A percentile compares a stretch with the other conserved stretches of the same genome.
These are phyloP conservation scores for Zootoca vivipara DNA, from an alignment of 2,113 vertebrate species.

Conservation along the genomic window DNA sequence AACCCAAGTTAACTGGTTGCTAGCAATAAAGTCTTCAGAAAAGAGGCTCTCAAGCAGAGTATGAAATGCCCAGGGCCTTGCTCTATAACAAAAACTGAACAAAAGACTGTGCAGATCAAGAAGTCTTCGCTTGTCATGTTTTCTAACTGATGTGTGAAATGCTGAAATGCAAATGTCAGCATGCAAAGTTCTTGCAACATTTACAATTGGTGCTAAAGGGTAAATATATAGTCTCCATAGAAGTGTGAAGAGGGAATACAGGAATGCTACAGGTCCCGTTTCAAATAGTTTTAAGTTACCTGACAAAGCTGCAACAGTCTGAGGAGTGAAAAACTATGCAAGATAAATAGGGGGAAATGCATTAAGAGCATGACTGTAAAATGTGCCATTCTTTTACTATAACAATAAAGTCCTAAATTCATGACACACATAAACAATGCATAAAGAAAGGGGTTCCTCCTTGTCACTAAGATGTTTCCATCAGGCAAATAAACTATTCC, in stretches of 20 bases:
- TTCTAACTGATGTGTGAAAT: slow-evolving; percentile 26
- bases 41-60: not conserved
- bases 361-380: not conserved
- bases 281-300: not conserved
- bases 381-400: not conserved
- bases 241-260: not conserved
- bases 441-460: not conserved
- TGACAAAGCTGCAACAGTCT: not conserved
- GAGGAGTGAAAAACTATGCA: not conserved
- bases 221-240: slow-evolving; percentile 25
- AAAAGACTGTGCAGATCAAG: not conserved
- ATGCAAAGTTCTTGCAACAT: slow-evolving; percentile 25
- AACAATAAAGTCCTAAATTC: slow-evolving; percentile 1
- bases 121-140: slow-evolving; percentile 4
- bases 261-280: not conserved
- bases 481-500: not conserved
- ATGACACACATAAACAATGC: not conserved
- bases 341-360: not conserved
- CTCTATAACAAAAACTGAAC: not conserved
- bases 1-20: slow-evolving; percentile 19
- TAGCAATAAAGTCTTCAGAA: slow-evolving; percentile 7
- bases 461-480: not conserved
- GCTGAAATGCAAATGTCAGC: slow-evolving; percentile 29
- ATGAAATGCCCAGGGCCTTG: slow-evolving; percentile 30
- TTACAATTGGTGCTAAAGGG: slow-evolving; percentile 1